Evolutionary conservation across 2,113 vertebrate species (phyloP), one percentile per base, ranked within the genome.

Genomic region (Vulpes ferrilata): DNA sequence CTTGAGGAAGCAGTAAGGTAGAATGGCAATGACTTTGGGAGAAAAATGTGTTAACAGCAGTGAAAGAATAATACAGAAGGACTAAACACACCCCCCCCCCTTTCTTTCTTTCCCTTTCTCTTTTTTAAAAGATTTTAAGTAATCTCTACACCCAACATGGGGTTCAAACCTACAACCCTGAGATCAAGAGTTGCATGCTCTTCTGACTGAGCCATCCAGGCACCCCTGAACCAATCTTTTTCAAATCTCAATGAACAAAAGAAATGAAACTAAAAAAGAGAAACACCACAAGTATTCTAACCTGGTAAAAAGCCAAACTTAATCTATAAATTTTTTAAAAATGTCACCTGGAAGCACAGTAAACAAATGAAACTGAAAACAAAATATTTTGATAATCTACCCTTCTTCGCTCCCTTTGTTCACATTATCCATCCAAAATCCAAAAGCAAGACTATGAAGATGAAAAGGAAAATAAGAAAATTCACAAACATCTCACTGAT

Each of bases 241-340:
- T 89, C 35, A 71, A 96, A 93, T 71, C 11, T 3, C n/a, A 95
- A 57, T 23, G 43, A 97, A 67, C 60, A 88, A 84, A 65, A 69
- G 16, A 91, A 88, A 85, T 64, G 93, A 92, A 94, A 92, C 43
- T 51, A 95, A 92, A 94, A 57, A 91, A 71, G 25, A 74, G 83
- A 90, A 95, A 20, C 11, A 88, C 3, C 43, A 87, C 16, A 0
- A 35, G 48, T 60, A 22, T 38, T 89, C 27, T 83, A 85, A 27
- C 0, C 25, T 84, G 51, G 57, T 12, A 83, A 95, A 15, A 13
- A 30, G 12, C 35, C 43, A 88, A 95, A 83, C 19, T 55, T 55
- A 78, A 71, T 55, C 27, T 25, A 32, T 2, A 71, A 64, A 80
- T 12, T 60, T 69, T 11, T 32, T 3, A n/a, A 65, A 82, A 92